Conservation (phyloP, 2,888 invertebrate species). For the Agonopterix subpropinquella region DNA sequence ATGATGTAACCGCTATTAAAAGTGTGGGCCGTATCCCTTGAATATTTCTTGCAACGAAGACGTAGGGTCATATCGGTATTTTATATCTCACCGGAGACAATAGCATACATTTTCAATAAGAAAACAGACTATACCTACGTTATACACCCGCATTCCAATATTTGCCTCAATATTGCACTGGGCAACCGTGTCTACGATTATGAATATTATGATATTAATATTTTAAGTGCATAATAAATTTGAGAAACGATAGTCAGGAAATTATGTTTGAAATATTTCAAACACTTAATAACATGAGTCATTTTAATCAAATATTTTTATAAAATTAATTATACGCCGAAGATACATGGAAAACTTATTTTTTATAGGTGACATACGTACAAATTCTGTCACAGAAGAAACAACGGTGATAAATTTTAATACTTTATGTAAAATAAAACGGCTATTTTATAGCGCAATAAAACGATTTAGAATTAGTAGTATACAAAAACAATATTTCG, state of each 20-base stretch:
- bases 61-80: constrained; percentile 74
- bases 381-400: constrained; percentile 42
- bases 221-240: constrained; percentile 19
- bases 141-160: constrained; percentile 51
- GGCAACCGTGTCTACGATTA: constrained; percentile 32
- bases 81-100: constrained; percentile 72
- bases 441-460: constrained; percentile 48
- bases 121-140: constrained; percentile 55
- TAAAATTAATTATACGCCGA: constrained; percentile 34
- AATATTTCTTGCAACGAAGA: constrained; percentile 75
- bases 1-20: constrained; percentile 76
- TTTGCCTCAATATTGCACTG: constrained; percentile 29
- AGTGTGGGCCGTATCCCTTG: constrained; percentile 75
- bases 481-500: constrained; percentile 46
- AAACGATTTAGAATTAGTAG: constrained; percentile 45
- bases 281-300: not conserved
- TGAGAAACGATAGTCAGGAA: constrained; percentile 5
- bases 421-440: constrained; percentile 54
- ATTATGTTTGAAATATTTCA: constrained; percentile 5
- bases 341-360: constrained; percentile 33
- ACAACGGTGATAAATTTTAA: constrained; percentile 56
- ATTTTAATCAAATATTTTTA: constrained; percentile 15
- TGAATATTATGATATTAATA: constrained; percentile 40
- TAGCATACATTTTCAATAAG: constrained; percentile 68
- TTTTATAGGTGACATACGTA: constrained; percentile 38